These are phyloP conservation scores for Vandiemenella viatica DNA, from an alignment of 2,888 invertebrate genomes.

Conservation along the genomic window DNA sequence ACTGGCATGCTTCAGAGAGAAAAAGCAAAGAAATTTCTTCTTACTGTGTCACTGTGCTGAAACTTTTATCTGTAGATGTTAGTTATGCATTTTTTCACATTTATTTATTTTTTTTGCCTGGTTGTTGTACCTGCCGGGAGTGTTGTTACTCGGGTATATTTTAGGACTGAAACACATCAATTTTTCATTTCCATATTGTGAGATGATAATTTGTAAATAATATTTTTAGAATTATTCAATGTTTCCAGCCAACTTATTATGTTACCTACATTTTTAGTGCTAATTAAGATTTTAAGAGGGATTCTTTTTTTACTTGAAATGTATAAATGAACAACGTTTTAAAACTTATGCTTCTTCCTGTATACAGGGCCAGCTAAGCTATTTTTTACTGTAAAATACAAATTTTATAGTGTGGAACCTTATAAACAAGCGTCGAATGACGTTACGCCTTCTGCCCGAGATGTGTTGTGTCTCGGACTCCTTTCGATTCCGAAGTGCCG, in stretches of 20 bases:
- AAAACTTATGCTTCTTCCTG: conserved; percentile 15
- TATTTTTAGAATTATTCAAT: background rate
- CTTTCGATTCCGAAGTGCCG: too few species aligned
- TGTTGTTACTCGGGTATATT: background rate
- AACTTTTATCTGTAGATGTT: background rate
- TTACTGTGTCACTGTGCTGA: background rate
- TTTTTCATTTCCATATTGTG: background rate
- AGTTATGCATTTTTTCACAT: background rate
- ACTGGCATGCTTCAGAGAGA: background rate
- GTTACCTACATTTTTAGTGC: background rate
- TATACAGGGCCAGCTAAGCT: conserved; percentile 14
- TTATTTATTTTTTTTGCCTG: background rate
- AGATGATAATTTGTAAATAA: background rate
- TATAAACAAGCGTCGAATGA: conserved; percentile 7
- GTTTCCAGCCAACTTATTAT: background rate
- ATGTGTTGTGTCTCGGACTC: too few species aligned
- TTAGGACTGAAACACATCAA: background rate
- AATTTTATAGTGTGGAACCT: conserved; percentile 13
- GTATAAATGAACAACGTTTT: conserved; percentile 7
- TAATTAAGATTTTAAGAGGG: background rate
- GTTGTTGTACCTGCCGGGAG: background rate
- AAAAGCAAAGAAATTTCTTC: background rate
- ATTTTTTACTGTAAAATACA: conserved; percentile 15
- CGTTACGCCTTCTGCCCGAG: background rate
- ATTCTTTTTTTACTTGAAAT: background rate